Base-by-base conservation (phyloP, 2,113 vertebrate species). In the Cervus canadensis region DNA sequence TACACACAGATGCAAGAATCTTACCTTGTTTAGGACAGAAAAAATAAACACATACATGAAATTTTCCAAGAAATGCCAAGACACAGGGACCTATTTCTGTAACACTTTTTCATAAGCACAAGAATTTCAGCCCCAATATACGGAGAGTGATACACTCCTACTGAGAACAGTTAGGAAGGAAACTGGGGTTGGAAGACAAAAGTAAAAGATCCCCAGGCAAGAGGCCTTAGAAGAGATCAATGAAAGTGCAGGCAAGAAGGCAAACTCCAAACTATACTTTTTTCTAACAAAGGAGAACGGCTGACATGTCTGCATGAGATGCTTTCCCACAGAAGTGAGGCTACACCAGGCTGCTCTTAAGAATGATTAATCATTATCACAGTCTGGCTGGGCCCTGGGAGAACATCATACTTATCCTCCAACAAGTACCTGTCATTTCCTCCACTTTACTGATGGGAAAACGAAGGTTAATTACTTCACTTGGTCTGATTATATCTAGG, bases 251-350 rank as follows among this genome's bases (percentile, higher is more conserved):
- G 57, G 60, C 76, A 52, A 60, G 26, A 8, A 5, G 9, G 40
- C 15, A 6, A 1, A 1, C 10, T 57, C 56, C 2, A 0, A 26
- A 25, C 43, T 7, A 5, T 12, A 2, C 4, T 5, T 52, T 93
- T 26, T n/a, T 33, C 57, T 21, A n/a, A 30, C 48, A 30, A 45
- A 19, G 28, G 36, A 45, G 43, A 57, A 43, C 0, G 6, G 28
- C 71, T 5, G 19, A 25, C 10, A 74, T n/a, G 33, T 8, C 12
- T 8, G n/a, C 33, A 19, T 0, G 21, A n/a, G 59, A 50, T 15
- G 13, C 9, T 82, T 50, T 43, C 26, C 60, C 26, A 15, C 26
- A 6, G 74, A 59, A 40, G 43, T 0, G 4, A 81, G 89, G 23
- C 4, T 4, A 16, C 15, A 6, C 2, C 0, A 6, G 3, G 30